phyloP scores from a whole-genome alignment of 1,140 invertebrate genomes.

The Harlomillsia oculata region DNA sequence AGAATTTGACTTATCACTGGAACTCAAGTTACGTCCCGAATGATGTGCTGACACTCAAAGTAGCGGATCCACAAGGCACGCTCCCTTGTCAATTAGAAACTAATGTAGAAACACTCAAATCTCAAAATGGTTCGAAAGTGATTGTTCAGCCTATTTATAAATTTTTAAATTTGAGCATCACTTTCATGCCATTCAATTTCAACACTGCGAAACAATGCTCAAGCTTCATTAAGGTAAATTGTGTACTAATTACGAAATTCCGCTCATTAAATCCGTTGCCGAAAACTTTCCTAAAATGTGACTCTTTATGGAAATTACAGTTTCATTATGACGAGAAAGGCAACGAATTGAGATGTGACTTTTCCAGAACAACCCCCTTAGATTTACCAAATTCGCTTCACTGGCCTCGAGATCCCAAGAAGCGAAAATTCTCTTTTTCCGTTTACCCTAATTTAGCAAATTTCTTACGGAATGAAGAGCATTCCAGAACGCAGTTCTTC shows the following conservation, averaged over 20 bases:
- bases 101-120: neutral
- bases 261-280: neutral
- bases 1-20: neutral
- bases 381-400: conserved; percentile 9
- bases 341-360: conserved; percentile 1
- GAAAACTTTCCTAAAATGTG: neutral
- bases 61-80: conserved; percentile 1
- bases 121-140: neutral
- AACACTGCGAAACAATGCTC: neutral
- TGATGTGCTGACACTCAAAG: conserved; percentile 8
- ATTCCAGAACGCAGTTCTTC: conserved; percentile 12
- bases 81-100: conserved; percentile 8
- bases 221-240: conserved; percentile 10
- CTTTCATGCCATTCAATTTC: conserved; percentile 4
- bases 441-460: conserved; percentile 13
- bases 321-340: conserved; percentile 17
- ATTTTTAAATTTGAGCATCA: too few relatives aligned
- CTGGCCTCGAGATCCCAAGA: conserved; percentile 7
- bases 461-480: conserved; percentile 12
- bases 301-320: conserved; percentile 1
- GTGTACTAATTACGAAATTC: neutral
- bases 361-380: conserved; percentile 2
- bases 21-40: neutral
- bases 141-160: too few relatives aligned
- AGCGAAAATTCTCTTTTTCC: conserved; percentile 15